Evolutionary conservation across 1,140 invertebrate genomes (phyloP).

Genomic region (Drosophila biarmipes): DNA sequence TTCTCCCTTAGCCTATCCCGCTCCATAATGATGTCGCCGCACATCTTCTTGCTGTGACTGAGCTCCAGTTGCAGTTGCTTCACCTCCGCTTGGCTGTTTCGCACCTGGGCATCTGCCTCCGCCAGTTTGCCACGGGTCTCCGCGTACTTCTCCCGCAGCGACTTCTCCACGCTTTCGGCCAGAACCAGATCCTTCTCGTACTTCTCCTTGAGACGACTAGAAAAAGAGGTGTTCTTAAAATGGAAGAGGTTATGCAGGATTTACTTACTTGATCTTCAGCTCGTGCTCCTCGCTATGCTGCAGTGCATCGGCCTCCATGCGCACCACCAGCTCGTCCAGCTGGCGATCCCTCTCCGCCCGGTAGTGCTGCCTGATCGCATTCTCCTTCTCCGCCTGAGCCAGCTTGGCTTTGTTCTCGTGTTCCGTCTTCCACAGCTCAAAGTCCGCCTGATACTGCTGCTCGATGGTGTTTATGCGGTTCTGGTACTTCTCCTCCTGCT

Average conservation of each 20-base stretch:
- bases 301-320: slow-evolving; percentile 87
- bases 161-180: slow-evolving; percentile 87
- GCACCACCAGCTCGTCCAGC: slow-evolving; percentile 88
- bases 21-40: slow-evolving; percentile 85
- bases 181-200: slow-evolving; percentile 89
- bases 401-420: slow-evolving; percentile 86
- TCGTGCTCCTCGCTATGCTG: slow-evolving; percentile 86
- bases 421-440: slow-evolving; percentile 86
- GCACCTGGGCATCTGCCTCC: slow-evolving; percentile 86
- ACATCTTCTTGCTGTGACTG: slow-evolving; percentile 85
- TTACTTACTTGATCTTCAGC: slow-evolving; percentile 85
- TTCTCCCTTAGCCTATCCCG: slow-evolving; percentile 85
- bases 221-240: background rate
- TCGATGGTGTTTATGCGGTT: slow-evolving; percentile 85
- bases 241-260: background rate
- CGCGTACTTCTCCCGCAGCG: slow-evolving; percentile 84
- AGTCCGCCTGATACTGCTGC: slow-evolving; percentile 86
- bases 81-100: slow-evolving; percentile 85
- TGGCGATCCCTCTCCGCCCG: slow-evolving; percentile 88
- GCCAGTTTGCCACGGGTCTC: slow-evolving; percentile 86
- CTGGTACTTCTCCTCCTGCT: slow-evolving; percentile 83
- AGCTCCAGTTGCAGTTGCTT: slow-evolving; percentile 86
- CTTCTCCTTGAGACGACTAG: slow-evolving; percentile 90
- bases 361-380: slow-evolving; percentile 86
- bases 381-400: slow-evolving; percentile 86